Percentiles rank a stretch among this genome's conserved stretches.
These are phyloP conservation scores for Campylomormyrus numenius DNA, from an alignment of 2,113 vertebrate genomes.

Conservation along the genomic window DNA sequence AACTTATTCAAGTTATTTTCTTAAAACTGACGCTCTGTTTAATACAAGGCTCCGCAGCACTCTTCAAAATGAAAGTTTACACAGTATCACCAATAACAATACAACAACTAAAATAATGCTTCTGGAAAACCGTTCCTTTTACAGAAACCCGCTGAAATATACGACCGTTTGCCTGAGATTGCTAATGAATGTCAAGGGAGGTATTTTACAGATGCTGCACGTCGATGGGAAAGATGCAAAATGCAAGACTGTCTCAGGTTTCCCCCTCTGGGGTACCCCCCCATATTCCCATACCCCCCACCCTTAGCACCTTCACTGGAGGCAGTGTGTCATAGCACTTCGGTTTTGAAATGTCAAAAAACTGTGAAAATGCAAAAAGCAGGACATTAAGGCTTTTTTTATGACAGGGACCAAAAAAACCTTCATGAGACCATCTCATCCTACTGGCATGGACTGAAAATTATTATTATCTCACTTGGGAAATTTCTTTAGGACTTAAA, in stretches of 20 bases:
- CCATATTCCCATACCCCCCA: not conserved
- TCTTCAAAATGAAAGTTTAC: not conserved
- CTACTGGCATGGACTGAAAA: not conserved
- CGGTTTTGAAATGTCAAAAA: constrained; percentile 35
- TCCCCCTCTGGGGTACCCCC: not conserved
- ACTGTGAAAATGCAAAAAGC: constrained; percentile 27
- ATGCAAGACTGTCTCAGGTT: constrained; percentile 30
- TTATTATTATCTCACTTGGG: not conserved
- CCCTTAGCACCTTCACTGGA: constrained; percentile 36
- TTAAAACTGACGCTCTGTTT: not conserved
- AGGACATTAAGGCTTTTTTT: constrained; percentile 39
- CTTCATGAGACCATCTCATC: not conserved
- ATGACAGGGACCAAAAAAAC: not conserved
- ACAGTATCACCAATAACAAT: constrained; percentile 6
- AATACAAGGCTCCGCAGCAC: not conserved
- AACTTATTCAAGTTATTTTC: not conserved
- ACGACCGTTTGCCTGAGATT: constrained; percentile 41
- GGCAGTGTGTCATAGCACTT: constrained; percentile 50
- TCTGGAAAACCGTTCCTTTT: constrained; percentile 28
- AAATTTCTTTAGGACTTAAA: not conserved
- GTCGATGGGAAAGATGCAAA: constrained; percentile 31
- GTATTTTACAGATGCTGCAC: constrained; percentile 31
- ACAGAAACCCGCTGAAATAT: not conserved
- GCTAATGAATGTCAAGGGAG: constrained; percentile 39
- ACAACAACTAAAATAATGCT: constrained; percentile 17